Evolutionary conservation across 2,797 vertebrate genomes (phyloP).

Genomic region (Neopelma chrysocephalum): DNA sequence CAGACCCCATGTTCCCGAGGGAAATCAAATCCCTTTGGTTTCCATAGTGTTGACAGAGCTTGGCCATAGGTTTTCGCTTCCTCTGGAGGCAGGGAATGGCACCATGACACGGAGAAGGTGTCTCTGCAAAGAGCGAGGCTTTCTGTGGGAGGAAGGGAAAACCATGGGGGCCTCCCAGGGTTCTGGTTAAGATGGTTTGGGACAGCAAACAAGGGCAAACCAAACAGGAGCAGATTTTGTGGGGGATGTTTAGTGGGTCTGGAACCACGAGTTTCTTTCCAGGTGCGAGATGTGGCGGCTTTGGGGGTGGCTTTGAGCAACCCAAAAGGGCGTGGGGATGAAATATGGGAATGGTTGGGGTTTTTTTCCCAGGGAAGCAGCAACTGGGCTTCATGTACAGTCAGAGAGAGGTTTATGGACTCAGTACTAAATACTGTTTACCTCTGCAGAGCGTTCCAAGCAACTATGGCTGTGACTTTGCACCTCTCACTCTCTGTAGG

Average conservation of each 20-base stretch:
- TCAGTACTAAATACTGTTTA: background rate
- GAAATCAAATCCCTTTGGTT: background rate
- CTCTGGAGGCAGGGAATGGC: rapidly evolving
- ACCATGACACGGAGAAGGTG: background rate
- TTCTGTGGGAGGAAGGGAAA: background rate
- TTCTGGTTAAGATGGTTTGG: constrained; percentile 3
- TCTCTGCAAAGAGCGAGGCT: background rate
- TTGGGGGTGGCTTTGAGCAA: background rate
- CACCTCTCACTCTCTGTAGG: background rate
- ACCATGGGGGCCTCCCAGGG: background rate
- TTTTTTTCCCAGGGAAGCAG: background rate
- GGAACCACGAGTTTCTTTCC: background rate
- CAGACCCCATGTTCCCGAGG: background rate
- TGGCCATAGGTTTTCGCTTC: background rate
- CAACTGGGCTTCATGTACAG: background rate
- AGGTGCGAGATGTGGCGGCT: background rate
- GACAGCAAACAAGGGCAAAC: background rate
- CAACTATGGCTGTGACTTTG: background rate
- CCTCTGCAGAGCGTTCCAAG: background rate
- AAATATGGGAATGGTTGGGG: background rate
- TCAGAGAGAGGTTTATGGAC: background rate
- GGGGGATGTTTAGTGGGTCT: background rate
- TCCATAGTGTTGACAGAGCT: constrained; percentile 18
- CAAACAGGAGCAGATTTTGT: background rate
- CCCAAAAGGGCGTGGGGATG: background rate